Evolutionary conservation across 1,140 invertebrate species (phyloP).

Genomic region (Brachionus asplanchnoidis): DNA sequence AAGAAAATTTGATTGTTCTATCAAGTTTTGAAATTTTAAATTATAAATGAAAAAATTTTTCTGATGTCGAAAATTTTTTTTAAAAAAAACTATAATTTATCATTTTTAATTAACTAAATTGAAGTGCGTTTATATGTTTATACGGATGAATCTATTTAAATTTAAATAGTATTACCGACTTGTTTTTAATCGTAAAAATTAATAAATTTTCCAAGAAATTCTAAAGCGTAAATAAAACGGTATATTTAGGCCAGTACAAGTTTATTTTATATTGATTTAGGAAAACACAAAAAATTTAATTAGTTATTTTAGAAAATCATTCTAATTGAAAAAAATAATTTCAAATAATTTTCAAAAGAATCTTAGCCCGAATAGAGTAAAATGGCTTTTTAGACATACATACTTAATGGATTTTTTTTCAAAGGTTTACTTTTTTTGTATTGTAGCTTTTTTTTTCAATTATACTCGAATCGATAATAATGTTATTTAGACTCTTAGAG

Average conservation of each 20-base stretch:
- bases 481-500: not conserved
- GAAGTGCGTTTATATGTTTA: too few species aligned
- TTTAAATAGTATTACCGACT: not conserved
- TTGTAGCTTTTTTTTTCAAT: not conserved
- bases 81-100: too few species aligned
- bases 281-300: not conserved
- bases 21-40: not conserved
- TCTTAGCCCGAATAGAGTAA: not conserved
- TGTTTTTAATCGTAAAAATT: not conserved
- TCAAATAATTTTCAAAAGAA: not conserved
- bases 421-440: not conserved
- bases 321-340: not conserved
- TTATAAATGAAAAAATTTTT: not conserved
- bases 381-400: not conserved
- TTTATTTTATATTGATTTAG: not conserved
- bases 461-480: not conserved
- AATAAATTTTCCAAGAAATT: not conserved
- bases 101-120: too few species aligned
- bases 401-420: not conserved
- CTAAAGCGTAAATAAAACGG: not conserved
- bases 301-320: not conserved
- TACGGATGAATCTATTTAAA: too few species aligned
- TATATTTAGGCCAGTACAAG: not conserved
- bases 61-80: not conserved
- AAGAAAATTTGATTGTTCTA: not conserved